phyloP scores from a whole-genome alignment of 2,797 vertebrate genomes.

The Lacerta bilineata region DNA sequence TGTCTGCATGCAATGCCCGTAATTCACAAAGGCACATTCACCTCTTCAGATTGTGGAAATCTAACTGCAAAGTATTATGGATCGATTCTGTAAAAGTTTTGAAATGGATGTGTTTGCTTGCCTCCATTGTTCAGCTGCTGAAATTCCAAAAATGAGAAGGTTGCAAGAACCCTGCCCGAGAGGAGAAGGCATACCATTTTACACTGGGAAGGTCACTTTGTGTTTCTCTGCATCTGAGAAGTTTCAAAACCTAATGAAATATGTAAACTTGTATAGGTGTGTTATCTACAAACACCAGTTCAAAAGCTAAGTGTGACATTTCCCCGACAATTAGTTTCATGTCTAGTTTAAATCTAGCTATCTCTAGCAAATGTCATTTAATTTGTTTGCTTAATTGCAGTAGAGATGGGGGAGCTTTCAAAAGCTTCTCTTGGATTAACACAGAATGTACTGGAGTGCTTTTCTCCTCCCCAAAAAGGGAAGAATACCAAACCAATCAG shows the following conservation, averaged over 20 bases:
- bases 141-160: constrained; percentile 16
- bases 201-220: constrained; percentile 12
- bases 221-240: not conserved
- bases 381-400: not conserved
- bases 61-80: constrained; percentile 42
- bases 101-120: constrained; percentile 33
- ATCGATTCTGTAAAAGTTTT: constrained; percentile 60
- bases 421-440: not conserved
- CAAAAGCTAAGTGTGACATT: not conserved
- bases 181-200: constrained; percentile 41
- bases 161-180: constrained; percentile 1
- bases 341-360: not conserved
- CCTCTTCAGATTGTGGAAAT: constrained; percentile 48
- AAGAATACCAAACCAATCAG: no score
- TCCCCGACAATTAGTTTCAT: not conserved
- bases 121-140: not conserved
- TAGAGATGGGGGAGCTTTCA: not conserved
- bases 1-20: constrained; percentile 71
- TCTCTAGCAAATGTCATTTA: not conserved
- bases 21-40: constrained; percentile 65
- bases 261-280: not conserved
- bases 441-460: not conserved
- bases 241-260: not conserved
- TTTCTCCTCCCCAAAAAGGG: no score
- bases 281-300: not conserved